A percentile compares a stretch with the other conserved stretches of the same genome.
phyloP scores from a whole-genome alignment of 1,140 invertebrate genomes.

The Drosophila murphyi region DNA sequence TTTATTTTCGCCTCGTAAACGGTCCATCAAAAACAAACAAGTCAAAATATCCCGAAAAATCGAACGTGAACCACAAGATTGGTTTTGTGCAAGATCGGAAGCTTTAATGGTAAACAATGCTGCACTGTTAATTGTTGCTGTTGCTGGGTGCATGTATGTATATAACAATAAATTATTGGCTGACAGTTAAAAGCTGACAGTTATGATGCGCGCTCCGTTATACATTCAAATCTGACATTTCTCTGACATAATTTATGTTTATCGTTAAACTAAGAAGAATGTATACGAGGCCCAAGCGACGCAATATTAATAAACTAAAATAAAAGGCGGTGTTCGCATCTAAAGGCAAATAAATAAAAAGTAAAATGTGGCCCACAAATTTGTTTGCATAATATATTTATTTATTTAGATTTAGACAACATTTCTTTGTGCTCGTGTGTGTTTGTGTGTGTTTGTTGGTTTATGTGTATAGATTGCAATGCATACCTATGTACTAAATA shows the following conservation, averaged over 20 bases:
- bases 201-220: slow-evolving; percentile 10
- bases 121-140: slow-evolving; percentile 48
- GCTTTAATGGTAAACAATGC: slow-evolving; percentile 62
- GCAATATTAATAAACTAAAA: slow-evolving; percentile 13
- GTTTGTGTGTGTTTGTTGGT: background rate
- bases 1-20: slow-evolving; percentile 31
- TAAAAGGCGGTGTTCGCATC: slow-evolving; percentile 1
- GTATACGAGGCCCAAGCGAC: background rate
- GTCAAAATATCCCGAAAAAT: slow-evolving; percentile 20
- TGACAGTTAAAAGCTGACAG: slow-evolving; percentile 26
- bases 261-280: background rate
- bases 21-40: slow-evolving; percentile 3
- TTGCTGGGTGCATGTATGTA: slow-evolving; percentile 42
- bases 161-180: slow-evolving; percentile 64
- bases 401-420: slow-evolving; percentile 43
- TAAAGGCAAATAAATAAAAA: slow-evolving; percentile 52
- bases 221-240: slow-evolving; percentile 18
- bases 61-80: slow-evolving; percentile 42
- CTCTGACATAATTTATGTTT: slow-evolving; percentile 19
- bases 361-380: slow-evolving; percentile 23
- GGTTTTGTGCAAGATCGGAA: slow-evolving; percentile 39
- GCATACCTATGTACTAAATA: background rate
- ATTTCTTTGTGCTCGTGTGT: slow-evolving; percentile 8
- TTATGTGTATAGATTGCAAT: background rate
- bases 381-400: slow-evolving; percentile 44